These are phyloP conservation scores for Trichomycterus rosablanca DNA, from an alignment of 2,113 vertebrate species.

Conservation along the genomic window DNA sequence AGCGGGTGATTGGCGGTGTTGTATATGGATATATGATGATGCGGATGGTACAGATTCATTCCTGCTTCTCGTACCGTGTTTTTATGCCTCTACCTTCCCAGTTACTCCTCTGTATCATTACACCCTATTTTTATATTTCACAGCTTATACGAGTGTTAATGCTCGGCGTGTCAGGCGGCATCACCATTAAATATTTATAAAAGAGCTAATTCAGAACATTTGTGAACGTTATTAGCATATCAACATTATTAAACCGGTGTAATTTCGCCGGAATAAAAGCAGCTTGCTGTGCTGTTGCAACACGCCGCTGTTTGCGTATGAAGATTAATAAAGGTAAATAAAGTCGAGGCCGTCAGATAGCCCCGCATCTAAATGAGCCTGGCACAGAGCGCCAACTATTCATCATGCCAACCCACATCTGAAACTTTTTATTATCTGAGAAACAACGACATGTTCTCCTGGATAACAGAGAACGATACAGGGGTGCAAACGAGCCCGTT, in stretches of 20 bases:
- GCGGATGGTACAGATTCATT: no score
- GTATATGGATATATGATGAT: no score
- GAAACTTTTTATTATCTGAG: background rate
- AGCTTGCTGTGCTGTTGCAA: conserved; percentile 26
- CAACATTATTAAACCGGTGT: conserved; percentile 22
- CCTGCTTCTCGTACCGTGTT: background rate
- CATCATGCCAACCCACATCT: conserved; percentile 28
- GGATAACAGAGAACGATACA: no score
- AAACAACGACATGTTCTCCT: no score
- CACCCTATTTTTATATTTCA: conserved; percentile 9
- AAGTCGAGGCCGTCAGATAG: background rate
- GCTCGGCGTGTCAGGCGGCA: conserved; percentile 1
- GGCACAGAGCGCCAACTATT: conserved; percentile 2
- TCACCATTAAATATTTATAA: conserved; percentile 24
- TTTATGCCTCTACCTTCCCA: background rate
- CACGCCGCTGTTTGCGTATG: background rate
- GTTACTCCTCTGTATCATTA: background rate
- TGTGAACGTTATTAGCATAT: conserved; percentile 24
- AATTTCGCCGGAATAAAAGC: conserved; percentile 24
- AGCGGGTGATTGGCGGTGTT: no score
- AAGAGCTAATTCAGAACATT: conserved; percentile 14
- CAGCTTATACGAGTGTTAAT: conserved; percentile 19
- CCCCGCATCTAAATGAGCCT: conserved; percentile 1
- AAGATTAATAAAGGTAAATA: conserved; percentile 5
- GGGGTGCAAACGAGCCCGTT: no score